Evolutionary conservation across 2,113 vertebrate species (phyloP), one percentile per base, ranked within the genome.

Genomic region (Taurulus bubalis): DNA sequence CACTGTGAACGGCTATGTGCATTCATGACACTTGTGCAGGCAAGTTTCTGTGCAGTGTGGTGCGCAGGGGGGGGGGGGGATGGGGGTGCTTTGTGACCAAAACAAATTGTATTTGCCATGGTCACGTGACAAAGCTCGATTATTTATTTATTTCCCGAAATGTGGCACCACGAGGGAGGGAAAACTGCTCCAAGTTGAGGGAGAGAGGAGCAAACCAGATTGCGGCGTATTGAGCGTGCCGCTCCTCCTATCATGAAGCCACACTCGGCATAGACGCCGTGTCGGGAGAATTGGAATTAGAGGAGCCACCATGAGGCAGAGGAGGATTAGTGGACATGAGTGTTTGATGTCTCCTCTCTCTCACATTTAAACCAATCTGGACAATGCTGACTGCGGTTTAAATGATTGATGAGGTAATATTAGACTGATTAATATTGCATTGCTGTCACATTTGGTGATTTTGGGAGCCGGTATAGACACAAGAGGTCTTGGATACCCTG

Each of bases 381-480:
- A 86, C 55, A 75, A 84, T 63, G 64, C 71, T 82, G 77, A 75
- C 75, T 84, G 75, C 45, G 71, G 65, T 85, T 32, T 91, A 26
- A 92, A 91, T 88, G 85, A 92, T 86, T 86, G 80, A 94, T 91
- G 89, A 87, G 80, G 49, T 67, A 75, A 92, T 90, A 90, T 89
- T 84, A 87, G 69, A 86, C 55, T 40, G 36, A 85, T 92, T 66
- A 82, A 91, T 92, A 90, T 86, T 90, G 87, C 84, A 90, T 91
- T 62, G 67, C 53, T 74, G 80, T 81, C 84, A 80, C 75, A 73
- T 34, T 20, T 72, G n/a, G 53, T 26, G 1, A 26, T 6, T 69
- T 78, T 77, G 78, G 72, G 70, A 78, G 47, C 38, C 75, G 38
- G 53, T 8, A 63, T 8, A 34, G 71, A 32, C 45, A 68, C 6